Conservation (phyloP, 2,888 invertebrate genomes). For the Erebia aethiops region DNA sequence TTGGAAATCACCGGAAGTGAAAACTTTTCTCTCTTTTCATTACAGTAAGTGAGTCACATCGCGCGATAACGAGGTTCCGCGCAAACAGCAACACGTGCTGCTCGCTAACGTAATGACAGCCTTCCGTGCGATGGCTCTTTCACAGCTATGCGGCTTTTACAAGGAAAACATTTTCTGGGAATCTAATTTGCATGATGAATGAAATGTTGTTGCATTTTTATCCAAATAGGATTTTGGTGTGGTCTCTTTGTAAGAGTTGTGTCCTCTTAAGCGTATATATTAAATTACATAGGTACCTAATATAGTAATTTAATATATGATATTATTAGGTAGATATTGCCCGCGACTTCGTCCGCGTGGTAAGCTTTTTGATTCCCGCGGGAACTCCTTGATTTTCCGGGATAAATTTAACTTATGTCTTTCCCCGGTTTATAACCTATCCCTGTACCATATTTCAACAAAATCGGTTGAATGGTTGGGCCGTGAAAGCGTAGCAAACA, state of each 20-base stretch:
- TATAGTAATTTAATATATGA: too few relatives aligned
- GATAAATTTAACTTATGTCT: too few relatives aligned
- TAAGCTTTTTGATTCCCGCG: too few relatives aligned
- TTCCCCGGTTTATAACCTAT: too few relatives aligned
- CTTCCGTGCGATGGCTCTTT: constrained; percentile 21
- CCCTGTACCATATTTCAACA: too few relatives aligned
- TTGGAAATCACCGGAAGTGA: constrained; percentile 20
- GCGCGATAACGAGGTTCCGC: constrained; percentile 61
- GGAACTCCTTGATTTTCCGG: too few relatives aligned
- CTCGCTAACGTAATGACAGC: constrained; percentile 43
- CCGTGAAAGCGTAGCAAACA: too few relatives aligned
- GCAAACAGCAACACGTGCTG: constrained; percentile 62
- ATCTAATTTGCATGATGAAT: constrained; percentile 23
- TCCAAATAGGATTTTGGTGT: constrained; percentile 8
- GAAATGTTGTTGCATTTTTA: constrained; percentile 20
- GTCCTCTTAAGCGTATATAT: neutral
- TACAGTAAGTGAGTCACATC: constrained; percentile 29
- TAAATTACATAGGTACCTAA: too few relatives aligned
- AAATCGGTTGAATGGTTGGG: too few relatives aligned
- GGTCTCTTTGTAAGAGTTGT: constrained; percentile 5
- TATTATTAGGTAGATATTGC: too few relatives aligned
- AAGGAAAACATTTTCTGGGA: constrained; percentile 23
- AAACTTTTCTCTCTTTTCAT: constrained; percentile 30
- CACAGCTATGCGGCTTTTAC: constrained; percentile 23
- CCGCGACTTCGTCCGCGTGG: too few relatives aligned